Evolutionary conservation across 2,113 vertebrate genomes (phyloP).

Genomic region (Triplophysa siluroides): DNA sequence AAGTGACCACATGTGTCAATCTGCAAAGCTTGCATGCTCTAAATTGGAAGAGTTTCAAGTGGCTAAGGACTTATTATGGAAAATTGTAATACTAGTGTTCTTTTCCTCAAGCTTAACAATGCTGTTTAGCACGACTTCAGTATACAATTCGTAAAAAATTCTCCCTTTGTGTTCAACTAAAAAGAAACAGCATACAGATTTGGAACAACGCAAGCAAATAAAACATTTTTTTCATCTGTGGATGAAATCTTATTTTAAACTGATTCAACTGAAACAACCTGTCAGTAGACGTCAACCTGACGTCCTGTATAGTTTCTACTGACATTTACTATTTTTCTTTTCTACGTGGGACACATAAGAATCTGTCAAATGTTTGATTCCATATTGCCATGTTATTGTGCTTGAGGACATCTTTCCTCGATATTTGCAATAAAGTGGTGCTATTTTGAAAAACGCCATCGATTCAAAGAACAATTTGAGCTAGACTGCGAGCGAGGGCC

Average conservation of each 20-base stretch:
- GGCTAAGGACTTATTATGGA: no score
- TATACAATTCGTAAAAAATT: no score
- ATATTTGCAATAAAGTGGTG: slow-evolving; percentile 3
- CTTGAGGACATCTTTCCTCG: neutral
- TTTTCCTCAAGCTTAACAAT: no score
- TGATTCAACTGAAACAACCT: neutral
- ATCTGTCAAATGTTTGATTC: slow-evolving; percentile 24
- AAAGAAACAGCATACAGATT: no score
- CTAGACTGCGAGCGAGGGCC: neutral
- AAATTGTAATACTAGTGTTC: no score
- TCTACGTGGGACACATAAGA: neutral
- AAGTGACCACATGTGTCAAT: no score
- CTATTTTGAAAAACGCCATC: neutral
- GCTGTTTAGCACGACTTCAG: no score
- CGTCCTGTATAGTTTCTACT: neutral
- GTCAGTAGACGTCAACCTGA: neutral
- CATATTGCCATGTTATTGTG: slow-evolving; percentile 1
- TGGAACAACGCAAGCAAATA: no score
- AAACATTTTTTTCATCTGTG: neutral
- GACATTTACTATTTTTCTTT: slow-evolving; percentile 23
- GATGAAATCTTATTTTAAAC: neutral
- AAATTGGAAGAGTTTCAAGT: no score
- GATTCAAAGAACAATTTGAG: neutral
- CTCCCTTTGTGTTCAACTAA: no score
- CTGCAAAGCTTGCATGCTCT: no score